Conservation (phyloP, 2,113 vertebrate species). For the Oreochromis niloticus region DNA sequence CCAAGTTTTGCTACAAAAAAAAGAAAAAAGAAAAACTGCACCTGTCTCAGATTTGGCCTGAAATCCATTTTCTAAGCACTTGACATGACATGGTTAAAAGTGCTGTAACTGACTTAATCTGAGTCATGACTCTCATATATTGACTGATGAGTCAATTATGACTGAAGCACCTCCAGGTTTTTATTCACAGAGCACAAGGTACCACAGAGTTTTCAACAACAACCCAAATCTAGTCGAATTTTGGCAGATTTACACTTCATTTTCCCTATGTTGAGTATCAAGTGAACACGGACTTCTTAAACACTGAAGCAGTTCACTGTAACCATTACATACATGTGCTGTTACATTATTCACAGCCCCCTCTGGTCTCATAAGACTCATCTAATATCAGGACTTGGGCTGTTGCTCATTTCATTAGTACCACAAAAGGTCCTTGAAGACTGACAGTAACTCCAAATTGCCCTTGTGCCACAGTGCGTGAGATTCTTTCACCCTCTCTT, state of each 20-base stretch:
- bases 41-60: not conserved
- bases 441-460: constrained; percentile 41
- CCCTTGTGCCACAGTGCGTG: constrained; percentile 22
- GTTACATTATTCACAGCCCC: constrained; percentile 6
- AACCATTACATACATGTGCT: not conserved
- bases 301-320: not conserved
- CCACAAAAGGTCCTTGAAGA: constrained; percentile 44
- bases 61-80: not conserved
- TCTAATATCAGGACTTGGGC: constrained; percentile 3
- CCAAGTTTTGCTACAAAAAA: not conserved
- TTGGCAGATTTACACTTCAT: not conserved
- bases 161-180: not conserved
- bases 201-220: not conserved
- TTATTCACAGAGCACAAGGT: not conserved
- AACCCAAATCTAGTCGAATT: not conserved
- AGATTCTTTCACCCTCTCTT: not conserved
- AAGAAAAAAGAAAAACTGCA: not conserved
- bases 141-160: not conserved
- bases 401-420: constrained; percentile 43
- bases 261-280: not conserved
- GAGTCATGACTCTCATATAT: not conserved
- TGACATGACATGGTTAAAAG: not conserved
- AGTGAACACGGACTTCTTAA: not conserved
- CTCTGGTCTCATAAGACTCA: not conserved
- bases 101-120: not conserved